A percentile compares a stretch with the other conserved stretches of the same genome.
phyloP scores from a whole-genome alignment of 2,888 invertebrate species.

The Furcula furcula region DNA sequence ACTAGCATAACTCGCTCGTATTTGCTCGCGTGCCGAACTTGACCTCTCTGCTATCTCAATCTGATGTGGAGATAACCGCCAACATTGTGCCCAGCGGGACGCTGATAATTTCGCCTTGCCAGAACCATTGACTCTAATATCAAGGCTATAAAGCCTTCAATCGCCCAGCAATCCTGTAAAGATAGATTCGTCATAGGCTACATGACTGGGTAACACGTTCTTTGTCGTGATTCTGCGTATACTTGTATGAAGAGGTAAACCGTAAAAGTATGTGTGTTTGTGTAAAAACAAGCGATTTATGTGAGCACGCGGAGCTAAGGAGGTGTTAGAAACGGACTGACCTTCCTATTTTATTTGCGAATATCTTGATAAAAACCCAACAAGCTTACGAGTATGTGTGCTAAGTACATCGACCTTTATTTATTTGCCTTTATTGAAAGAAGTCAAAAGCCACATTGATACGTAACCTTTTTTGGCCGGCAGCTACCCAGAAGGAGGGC shows the following conservation, averaged over 20 bases:
- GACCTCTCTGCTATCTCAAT: constrained; percentile 72
- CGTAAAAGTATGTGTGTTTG: constrained; percentile 20
- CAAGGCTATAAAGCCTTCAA: constrained; percentile 33
- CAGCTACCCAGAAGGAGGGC: too few species aligned
- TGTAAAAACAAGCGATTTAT: constrained; percentile 24
- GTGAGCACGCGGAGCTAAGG: constrained; percentile 12
- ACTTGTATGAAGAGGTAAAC: constrained; percentile 32
- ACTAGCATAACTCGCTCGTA: constrained; percentile 45
- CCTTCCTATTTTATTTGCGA: constrained; percentile 8
- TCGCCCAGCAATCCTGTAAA: constrained; percentile 21
- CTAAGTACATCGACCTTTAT: too few species aligned
- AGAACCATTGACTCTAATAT: constrained; percentile 28
- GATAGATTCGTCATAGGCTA: constrained; percentile 67
- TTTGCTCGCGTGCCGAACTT: constrained; percentile 66
- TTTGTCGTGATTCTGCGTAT: constrained; percentile 61
- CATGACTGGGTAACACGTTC: constrained; percentile 64
- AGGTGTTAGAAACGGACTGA: constrained; percentile 10
- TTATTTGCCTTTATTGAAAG: too few species aligned
- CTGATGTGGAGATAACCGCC: constrained; percentile 71
- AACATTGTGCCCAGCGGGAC: constrained; percentile 70
- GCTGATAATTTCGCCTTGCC: constrained; percentile 40
- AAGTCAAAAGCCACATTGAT: too few species aligned
- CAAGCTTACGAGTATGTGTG: too few species aligned
- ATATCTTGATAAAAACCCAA: too few species aligned
- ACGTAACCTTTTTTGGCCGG: too few species aligned